Conservation (phyloP, 1,140 invertebrate species). For the Aphaenogaster ashmeadi region DNA sequence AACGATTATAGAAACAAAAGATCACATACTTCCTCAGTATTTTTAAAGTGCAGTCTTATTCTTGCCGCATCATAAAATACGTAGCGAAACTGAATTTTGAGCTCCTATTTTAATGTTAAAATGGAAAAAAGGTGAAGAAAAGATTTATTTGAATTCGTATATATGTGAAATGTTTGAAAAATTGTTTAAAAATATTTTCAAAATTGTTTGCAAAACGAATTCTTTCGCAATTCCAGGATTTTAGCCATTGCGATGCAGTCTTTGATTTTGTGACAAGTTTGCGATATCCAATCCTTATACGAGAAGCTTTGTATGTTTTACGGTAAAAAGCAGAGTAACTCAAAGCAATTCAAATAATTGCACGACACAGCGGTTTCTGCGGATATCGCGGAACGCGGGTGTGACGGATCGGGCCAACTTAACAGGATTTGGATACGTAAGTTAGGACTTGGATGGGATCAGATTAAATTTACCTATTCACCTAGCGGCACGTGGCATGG, state of each 20-base stretch:
- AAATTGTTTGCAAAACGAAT: not conserved
- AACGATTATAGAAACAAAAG: not conserved
- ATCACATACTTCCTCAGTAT: not conserved
- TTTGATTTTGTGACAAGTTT: not conserved
- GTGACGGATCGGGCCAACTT: slow-evolving; percentile 57
- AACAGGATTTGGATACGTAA: slow-evolving; percentile 74
- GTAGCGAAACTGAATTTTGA: not conserved
- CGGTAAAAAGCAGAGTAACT: not conserved
- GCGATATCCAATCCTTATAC: not conserved
- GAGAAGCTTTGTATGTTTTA: slow-evolving; percentile 47
- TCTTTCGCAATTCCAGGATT: not conserved
- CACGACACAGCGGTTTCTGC: slow-evolving; percentile 27
- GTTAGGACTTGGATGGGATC: slow-evolving; percentile 77
- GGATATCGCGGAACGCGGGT: slow-evolving; percentile 20
- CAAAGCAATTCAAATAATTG: slow-evolving; percentile 74
- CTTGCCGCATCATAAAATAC: not conserved
- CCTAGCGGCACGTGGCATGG: slow-evolving; percentile 49
- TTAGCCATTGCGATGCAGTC: not conserved
- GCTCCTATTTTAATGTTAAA: not conserved
- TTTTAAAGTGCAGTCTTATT: not conserved
- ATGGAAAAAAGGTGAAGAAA: not conserved
- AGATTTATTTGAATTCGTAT: not conserved
- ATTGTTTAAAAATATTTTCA: no score
- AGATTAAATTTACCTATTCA: slow-evolving; percentile 80
- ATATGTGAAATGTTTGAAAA: not conserved